phyloP scores from a whole-genome alignment of 1,140 invertebrate genomes.

The Zaprionus ornatus region DNA sequence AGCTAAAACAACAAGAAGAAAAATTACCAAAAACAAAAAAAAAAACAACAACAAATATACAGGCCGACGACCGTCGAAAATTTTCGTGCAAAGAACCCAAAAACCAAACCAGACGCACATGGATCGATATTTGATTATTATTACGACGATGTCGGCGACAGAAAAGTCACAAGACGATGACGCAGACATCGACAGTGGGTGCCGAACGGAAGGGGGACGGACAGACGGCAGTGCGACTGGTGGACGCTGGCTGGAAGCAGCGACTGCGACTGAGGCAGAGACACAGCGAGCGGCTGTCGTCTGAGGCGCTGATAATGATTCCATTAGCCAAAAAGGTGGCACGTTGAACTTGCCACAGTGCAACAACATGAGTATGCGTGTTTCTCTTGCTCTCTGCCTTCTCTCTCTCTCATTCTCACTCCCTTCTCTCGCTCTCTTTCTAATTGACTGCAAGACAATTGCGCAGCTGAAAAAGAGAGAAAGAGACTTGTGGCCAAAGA shows the following conservation, averaged over 20 bases:
- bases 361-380: conserved; percentile 47
- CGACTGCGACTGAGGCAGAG: conserved; percentile 22
- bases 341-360: conserved; percentile 66
- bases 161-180: conserved; percentile 59
- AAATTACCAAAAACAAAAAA: not conserved
- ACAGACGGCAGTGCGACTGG: conserved; percentile 19
- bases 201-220: not conserved
- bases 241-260: not conserved
- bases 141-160: conserved; percentile 50
- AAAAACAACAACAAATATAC: conserved; percentile 33
- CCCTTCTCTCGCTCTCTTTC: not conserved
- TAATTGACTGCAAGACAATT: conserved; percentile 3
- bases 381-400: not conserved
- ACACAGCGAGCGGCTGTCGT: conserved; percentile 11
- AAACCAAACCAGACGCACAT: conserved; percentile 77
- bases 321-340: conserved; percentile 67
- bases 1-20: conserved; percentile 38
- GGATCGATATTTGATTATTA: conserved; percentile 84
- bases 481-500: not conserved
- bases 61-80: conserved; percentile 66
- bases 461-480: not conserved
- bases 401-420: not conserved
- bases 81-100: conserved; percentile 52
- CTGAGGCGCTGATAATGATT: conserved; percentile 65
- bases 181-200: conserved; percentile 24